Evolutionary conservation across 35 echinoderm and acorn worm genomes (phyloP).

Genomic region (Hemicentrotus pulcherrimus): DNA sequence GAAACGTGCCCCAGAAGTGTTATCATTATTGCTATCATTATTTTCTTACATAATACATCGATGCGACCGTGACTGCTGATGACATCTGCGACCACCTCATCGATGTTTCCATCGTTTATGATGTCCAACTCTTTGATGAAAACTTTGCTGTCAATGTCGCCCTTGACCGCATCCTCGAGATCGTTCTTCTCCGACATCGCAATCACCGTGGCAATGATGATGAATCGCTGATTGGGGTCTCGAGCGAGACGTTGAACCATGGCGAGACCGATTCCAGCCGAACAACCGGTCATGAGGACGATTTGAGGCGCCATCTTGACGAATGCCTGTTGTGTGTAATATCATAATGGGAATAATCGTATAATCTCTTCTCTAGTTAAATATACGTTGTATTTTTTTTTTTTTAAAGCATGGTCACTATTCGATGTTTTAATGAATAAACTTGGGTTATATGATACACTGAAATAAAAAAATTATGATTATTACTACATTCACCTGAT

Average conservation of each 20-base stretch:
- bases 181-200: slow-evolving; percentile 15
- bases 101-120: slow-evolving; percentile 24
- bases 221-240: slow-evolving; percentile 50
- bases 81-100: background rate
- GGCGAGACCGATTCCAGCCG: slow-evolving; percentile 51
- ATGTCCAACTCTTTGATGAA: slow-evolving; percentile 59
- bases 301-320: background rate
- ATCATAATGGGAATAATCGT: too few relatives aligned
- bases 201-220: slow-evolving; percentile 4
- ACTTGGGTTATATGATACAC: too few relatives aligned
- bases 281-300: slow-evolving; percentile 49
- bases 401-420: too few relatives aligned
- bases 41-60: slow-evolving; percentile 48
- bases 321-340: background rate
- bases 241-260: slow-evolving; percentile 28
- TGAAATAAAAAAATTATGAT: too few relatives aligned
- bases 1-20: too few relatives aligned
- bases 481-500: too few relatives aligned
- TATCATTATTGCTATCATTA: too few relatives aligned
- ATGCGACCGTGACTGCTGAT: slow-evolving; percentile 34
- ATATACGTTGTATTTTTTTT: too few relatives aligned
- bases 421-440: too few relatives aligned
- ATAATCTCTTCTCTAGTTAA: too few relatives aligned
- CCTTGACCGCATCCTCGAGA: background rate
- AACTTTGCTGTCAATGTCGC: background rate